phyloP scores from a whole-genome alignment of 2,797 vertebrate genomes.

The Mus minutoides region DNA sequence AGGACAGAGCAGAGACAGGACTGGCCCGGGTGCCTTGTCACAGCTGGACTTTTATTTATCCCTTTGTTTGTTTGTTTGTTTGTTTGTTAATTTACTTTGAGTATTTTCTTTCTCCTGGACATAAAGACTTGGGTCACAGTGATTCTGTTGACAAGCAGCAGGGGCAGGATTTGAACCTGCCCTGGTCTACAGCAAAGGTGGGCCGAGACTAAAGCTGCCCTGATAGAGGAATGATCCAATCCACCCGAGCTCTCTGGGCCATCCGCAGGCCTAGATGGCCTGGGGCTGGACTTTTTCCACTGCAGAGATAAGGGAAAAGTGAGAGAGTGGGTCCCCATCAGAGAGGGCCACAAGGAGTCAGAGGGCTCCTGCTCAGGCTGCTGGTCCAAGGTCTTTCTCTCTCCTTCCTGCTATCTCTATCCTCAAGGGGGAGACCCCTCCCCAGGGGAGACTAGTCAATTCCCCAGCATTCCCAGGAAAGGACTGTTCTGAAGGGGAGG shows the following conservation, averaged over 20 bases:
- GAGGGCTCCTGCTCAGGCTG: not conserved
- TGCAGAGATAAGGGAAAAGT: not conserved
- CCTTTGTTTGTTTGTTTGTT: not conserved
- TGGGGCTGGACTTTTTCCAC: not conserved
- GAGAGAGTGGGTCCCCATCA: fast-evolving
- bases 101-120: not conserved
- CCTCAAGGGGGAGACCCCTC: fast-evolving
- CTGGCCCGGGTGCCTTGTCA: not conserved
- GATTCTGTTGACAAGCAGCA: not conserved
- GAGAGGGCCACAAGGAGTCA: not conserved
- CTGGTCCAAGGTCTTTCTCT: not conserved
- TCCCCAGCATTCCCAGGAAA: fast-evolving
- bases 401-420: not conserved
- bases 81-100: too few relatives aligned
- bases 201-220: not conserved
- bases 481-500: not conserved
- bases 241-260: not conserved
- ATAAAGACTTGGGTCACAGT: too few relatives aligned
- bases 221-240: not conserved
- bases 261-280: not conserved
- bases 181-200: not conserved
- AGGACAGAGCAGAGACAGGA: not conserved
- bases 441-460: fast-evolving
- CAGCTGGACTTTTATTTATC: not conserved
- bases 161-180: not conserved